These are phyloP conservation scores for Phaethon lepturus DNA, from an alignment of 2,113 vertebrate genomes.

Conservation along the genomic window DNA sequence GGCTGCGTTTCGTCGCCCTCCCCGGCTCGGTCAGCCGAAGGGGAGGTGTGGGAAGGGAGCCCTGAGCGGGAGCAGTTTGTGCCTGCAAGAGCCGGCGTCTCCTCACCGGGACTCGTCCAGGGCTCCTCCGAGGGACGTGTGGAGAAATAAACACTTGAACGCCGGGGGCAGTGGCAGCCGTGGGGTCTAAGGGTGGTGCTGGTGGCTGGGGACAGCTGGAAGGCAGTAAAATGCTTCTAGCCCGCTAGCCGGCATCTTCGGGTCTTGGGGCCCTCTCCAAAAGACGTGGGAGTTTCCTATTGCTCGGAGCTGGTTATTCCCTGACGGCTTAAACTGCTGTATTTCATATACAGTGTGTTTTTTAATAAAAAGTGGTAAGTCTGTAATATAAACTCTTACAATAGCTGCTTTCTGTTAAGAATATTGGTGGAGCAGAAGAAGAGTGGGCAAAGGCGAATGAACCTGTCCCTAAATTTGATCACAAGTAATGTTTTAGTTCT, in stretches of 20 bases:
- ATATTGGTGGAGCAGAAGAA: background rate
- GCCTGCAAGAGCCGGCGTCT: background rate
- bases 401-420: rapidly evolving
- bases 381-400: rapidly evolving
- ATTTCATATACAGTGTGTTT: rapidly evolving
- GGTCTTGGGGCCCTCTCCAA: background rate
- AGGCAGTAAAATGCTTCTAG: background rate
- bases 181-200: too few relatives aligned
- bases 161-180: background rate
- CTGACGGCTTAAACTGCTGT: background rate
- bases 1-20: rapidly evolving
- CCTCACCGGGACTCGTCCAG: background rate
- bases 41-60: background rate
- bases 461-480: too few relatives aligned
- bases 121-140: background rate
- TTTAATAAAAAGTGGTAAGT: background rate
- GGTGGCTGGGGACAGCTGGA: background rate
- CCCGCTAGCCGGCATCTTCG: background rate
- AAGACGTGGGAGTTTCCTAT: rapidly evolving
- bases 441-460: background rate
- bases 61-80: too few relatives aligned
- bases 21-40: background rate
- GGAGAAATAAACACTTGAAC: background rate
- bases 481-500: background rate
- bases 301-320: background rate